Evolutionary conservation across 1,140 invertebrate species (phyloP), one percentile per base, ranked within the genome.

Genomic region (Euura lappo): DNA sequence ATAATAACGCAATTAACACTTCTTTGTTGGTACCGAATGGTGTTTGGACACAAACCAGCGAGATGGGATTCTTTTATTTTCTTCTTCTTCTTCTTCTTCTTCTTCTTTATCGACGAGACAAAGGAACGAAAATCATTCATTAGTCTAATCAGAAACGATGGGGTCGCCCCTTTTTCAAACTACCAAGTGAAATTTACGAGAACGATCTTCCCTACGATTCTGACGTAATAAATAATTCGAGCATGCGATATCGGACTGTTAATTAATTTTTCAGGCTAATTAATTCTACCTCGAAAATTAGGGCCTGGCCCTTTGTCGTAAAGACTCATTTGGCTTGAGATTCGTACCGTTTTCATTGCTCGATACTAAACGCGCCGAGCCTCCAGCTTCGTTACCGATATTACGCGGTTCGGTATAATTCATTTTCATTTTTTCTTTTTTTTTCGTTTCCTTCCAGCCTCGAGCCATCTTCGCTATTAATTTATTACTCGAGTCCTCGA

Each of bases 281-380:
- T 81, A 80, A 82, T 83, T 70, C 77, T 75, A 67, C 43, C 70
- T 76, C 73, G 67, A 85, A 83, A 28, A 81, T 76, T 76, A 78
- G 77, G 72, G 28, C 28, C 28, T 28, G 28, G 28, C 28, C 28
- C 28, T 28, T 28, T 66, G 75, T 80, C 82, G 79, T 85, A 85
- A 85, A 85, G 84, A 85, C 83, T 85, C 83, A 84, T 85, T 84
- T 85, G 82, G 78, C 66, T 73, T 69, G 74, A 69, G 74, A 60
- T 28, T 28, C 28, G 1, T 28, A 28, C 28, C 28, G 51, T 60
- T 60, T 60, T 60, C 51, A 60, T 60, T 60, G 51, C 51, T 60
- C 8, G 51, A n/a, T 60, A 28, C 1, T 28, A 28, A 28, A 28
- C 28, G 28, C 28, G 28, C 28, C 28, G 28, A 28, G 28, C 28